A percentile compares a stretch with the other conserved stretches of the same genome.
phyloP scores from a whole-genome alignment of 2,113 vertebrate genomes.

The Scolopax mira region DNA sequence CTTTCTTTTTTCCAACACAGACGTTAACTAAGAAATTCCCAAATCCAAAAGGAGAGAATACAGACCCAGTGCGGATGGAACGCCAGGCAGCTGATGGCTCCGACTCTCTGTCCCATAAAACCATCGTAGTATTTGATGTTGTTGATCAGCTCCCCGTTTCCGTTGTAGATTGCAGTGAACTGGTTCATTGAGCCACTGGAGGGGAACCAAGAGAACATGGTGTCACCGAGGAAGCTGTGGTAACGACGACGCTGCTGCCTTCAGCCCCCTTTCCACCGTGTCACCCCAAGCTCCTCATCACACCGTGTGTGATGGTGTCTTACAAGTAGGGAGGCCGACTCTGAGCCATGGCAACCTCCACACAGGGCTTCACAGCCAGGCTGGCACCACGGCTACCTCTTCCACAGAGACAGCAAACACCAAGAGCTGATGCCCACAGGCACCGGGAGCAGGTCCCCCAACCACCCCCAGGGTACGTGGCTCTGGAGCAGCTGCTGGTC shows the following conservation, averaged over 20 bases:
- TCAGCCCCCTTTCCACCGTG: background rate
- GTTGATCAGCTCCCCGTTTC: slow-evolving; percentile 92
- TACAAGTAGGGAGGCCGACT: accelerated
- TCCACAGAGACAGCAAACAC: accelerated
- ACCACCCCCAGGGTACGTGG: accelerated
- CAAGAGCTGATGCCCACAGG: accelerated
- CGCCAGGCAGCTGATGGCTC: slow-evolving; percentile 97
- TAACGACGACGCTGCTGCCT: accelerated
- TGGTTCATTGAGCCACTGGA: slow-evolving; percentile 97
- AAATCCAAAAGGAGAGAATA: background rate
- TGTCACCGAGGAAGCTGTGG: background rate
- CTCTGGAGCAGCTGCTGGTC: background rate
- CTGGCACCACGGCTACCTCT: background rate
- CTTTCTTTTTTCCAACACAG: background rate
- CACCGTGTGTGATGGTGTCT: accelerated
- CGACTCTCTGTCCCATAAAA: slow-evolving; percentile 97
- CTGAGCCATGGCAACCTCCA: background rate
- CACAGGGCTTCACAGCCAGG: too few species aligned
- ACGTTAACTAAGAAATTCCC: background rate
- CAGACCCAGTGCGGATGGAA: slow-evolving; percentile 98
- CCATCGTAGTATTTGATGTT: slow-evolving; percentile 99
- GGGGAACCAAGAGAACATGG: background rate
- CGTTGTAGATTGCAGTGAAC: slow-evolving; percentile 95
- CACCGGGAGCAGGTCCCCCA: background rate
- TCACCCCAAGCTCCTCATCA: background rate